phyloP scores from a whole-genome alignment of 2,888 invertebrate genomes.

The Tubulanus polymorphus region DNA sequence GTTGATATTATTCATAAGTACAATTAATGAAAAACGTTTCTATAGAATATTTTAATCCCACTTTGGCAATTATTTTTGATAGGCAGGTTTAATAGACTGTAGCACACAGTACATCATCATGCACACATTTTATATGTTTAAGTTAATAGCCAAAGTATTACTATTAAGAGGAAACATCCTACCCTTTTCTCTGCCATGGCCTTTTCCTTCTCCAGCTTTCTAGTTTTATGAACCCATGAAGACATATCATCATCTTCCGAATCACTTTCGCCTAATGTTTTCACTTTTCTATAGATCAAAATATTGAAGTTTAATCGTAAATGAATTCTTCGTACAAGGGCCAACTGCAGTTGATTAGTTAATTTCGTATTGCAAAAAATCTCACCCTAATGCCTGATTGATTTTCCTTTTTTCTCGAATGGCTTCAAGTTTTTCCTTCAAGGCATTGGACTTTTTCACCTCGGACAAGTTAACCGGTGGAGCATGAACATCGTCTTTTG shows the following conservation, averaged over 20 bases:
- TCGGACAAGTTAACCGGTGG: constrained; percentile 57
- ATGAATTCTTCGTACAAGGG: not conserved
- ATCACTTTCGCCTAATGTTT: constrained; percentile 55
- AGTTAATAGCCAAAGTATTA: no score
- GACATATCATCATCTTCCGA: constrained; percentile 67
- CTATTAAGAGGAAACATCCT: no score
- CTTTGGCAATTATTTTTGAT: no score
- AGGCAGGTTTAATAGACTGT: no score
- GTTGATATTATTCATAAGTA: no score
- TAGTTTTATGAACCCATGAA: constrained; percentile 79
- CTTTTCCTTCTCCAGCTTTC: constrained; percentile 73
- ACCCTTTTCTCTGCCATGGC: constrained; percentile 80
- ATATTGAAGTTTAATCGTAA: not conserved
- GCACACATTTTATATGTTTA: no score
- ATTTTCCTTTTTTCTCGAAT: constrained; percentile 75
- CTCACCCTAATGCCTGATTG: constrained; percentile 64
- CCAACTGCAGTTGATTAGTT: no score
- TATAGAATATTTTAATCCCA: no score
- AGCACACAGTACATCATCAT: no score
- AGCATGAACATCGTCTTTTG: constrained; percentile 55
- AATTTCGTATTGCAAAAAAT: no score
- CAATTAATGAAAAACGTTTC: no score
- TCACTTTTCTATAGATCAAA: constrained; percentile 30
- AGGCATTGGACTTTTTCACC: constrained; percentile 72
- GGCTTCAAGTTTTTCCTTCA: constrained; percentile 73